phyloP scores from a whole-genome alignment of 2,113 vertebrate species.

The Cavia aperea region DNA sequence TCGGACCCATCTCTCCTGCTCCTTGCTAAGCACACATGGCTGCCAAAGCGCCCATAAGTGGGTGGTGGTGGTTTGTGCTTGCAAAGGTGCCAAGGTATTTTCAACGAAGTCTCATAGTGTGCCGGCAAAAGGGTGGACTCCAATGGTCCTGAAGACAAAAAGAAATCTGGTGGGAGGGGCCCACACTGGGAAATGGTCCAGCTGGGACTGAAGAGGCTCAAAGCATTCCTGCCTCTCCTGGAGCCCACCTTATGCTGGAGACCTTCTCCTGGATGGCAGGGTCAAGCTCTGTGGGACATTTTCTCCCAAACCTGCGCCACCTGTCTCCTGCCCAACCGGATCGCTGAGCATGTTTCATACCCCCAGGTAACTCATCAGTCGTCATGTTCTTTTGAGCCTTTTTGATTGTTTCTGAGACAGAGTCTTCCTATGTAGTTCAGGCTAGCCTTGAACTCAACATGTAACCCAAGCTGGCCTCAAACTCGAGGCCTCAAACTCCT shows the following conservation, averaged over 20 bases:
- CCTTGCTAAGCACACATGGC: background rate
- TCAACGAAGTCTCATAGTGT: slow-evolving; percentile 24
- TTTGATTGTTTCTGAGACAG: background rate
- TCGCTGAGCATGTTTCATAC: background rate
- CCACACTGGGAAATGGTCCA: background rate
- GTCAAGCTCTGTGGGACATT: background rate
- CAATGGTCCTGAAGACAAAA: slow-evolving; percentile 7
- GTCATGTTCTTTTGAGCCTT: background rate
- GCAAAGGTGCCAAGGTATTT: background rate
- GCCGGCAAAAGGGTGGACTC: background rate
- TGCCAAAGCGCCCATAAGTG: background rate
- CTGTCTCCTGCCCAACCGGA: background rate
- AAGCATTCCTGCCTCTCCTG: background rate
- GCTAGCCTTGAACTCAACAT: background rate
- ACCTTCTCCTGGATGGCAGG: background rate
- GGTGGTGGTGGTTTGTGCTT: background rate
- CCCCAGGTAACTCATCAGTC: background rate
- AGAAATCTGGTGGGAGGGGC: background rate
- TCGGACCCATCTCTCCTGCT: background rate
- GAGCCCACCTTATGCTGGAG: background rate
- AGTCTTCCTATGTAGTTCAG: background rate
- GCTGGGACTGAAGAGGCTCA: background rate
- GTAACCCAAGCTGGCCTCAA: background rate
- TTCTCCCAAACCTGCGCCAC: background rate
- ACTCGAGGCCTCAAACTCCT: background rate